A percentile compares a stretch with the other conserved stretches of the same genome.
phyloP scores from a whole-genome alignment of 2,888 invertebrate genomes.

The Hydrotaea diabolus region DNA sequence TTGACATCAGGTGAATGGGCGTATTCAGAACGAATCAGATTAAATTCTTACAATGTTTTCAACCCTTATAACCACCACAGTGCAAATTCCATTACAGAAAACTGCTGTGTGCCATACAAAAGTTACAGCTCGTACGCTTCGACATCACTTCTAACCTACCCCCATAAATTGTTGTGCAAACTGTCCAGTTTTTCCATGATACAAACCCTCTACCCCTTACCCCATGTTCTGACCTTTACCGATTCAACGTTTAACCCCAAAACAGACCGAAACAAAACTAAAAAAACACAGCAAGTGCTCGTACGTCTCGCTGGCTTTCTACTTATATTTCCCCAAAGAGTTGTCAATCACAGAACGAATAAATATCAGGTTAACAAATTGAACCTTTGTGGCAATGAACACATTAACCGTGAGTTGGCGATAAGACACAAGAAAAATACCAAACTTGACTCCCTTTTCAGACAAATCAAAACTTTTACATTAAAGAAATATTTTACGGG shows the following conservation, averaged over 20 bases:
- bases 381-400: not conserved
- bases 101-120: too few species aligned
- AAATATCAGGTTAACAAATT: conserved; percentile 16
- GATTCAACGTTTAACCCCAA: not conserved
- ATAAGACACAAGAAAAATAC: not conserved
- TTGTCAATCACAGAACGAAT: conserved; percentile 10
- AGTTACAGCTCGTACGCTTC: too few species aligned
- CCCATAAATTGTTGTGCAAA: too few species aligned
- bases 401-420: not conserved
- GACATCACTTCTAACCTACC: too few species aligned
- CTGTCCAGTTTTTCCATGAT: too few species aligned
- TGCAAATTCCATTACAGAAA: too few species aligned
- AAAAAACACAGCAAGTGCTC: not conserved
- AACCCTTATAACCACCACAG: too few species aligned
- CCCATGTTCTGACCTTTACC: not conserved
- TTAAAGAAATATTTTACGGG: not conserved
- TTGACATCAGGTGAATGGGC: too few species aligned
- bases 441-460: not conserved
- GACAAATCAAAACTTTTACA: not conserved
- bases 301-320: not conserved
- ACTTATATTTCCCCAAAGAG: not conserved
- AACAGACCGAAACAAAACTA: not conserved
- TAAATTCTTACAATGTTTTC: too few species aligned
- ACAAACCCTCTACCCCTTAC: too few species aligned
- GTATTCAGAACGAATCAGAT: too few species aligned